These are phyloP conservation scores for Urocyon cinereoargenteus DNA, from an alignment of 2,797 vertebrate species.

Conservation along the genomic window DNA sequence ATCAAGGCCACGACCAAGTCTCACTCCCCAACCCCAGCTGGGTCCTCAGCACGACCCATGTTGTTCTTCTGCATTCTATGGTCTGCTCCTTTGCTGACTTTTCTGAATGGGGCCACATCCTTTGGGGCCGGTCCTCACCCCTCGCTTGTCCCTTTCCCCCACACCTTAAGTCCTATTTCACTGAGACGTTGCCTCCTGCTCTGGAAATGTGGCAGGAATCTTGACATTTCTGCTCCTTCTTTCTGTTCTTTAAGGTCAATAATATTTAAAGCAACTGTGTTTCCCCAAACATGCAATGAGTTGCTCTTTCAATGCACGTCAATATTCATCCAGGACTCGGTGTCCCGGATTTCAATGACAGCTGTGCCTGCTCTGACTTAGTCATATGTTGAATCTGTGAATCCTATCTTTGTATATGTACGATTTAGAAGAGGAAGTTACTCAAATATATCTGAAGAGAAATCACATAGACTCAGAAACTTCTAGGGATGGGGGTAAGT, in stretches of 20 bases:
- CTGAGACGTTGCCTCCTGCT: not conserved
- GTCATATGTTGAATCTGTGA: constrained; percentile 55
- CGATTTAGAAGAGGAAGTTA: not conserved
- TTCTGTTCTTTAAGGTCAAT: not conserved
- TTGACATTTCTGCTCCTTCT: constrained; percentile 31
- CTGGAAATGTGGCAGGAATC: constrained; percentile 54
- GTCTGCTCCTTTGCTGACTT: not conserved
- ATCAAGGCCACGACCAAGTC: not conserved
- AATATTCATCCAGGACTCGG: not conserved
- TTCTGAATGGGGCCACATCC: not conserved
- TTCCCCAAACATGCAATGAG: constrained; percentile 37
- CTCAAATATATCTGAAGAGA: constrained; percentile 27
- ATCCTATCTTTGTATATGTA: not conserved
- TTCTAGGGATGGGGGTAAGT: not conserved
- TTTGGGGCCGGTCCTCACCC: not conserved
- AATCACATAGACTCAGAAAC: not conserved
- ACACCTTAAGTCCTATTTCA: not conserved
- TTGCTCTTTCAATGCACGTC: constrained; percentile 34
- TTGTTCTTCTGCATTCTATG: not conserved
- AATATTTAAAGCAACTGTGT: constrained; percentile 53
- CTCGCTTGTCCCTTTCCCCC: not conserved
- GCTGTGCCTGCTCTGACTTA: constrained; percentile 57
- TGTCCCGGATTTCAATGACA: constrained; percentile 70
- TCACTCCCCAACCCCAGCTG: not conserved
- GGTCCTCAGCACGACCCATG: not conserved